These are phyloP conservation scores for Trissolcus brochymenae DNA, from an alignment of 2,888 invertebrate genomes.

Conservation along the genomic window DNA sequence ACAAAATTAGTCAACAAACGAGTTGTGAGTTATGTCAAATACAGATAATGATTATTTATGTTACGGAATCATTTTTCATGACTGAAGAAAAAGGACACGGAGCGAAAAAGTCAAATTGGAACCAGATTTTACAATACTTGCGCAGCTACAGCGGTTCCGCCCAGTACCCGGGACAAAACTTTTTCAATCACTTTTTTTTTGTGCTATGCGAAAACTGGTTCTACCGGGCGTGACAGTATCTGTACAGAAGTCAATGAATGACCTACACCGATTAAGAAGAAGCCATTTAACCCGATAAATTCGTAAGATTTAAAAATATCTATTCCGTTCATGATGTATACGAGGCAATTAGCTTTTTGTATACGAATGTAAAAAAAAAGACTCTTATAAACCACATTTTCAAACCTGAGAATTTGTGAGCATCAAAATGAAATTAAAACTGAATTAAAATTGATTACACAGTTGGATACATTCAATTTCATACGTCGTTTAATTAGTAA, in stretches of 20 bases:
- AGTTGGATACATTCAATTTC: no score
- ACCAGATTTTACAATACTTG: constrained; percentile 60
- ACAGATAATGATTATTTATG: background rate
- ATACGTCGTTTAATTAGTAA: no score
- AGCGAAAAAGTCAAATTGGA: constrained; percentile 45
- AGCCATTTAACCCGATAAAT: constrained; percentile 37
- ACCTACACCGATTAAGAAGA: constrained; percentile 52
- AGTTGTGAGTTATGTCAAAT: background rate
- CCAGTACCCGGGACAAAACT: constrained; percentile 55
- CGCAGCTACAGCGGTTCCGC: constrained; percentile 60
- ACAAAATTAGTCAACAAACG: no score
- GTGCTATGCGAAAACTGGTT: constrained; percentile 63
- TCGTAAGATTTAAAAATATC: constrained; percentile 1
- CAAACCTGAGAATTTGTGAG: no score
- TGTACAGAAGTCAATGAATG: constrained; percentile 50
- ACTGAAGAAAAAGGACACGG: constrained; percentile 22
- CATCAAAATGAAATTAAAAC: no score
- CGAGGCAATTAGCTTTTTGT: no score
- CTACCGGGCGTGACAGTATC: constrained; percentile 53
- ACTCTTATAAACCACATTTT: no score
- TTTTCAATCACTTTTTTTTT: constrained; percentile 51
- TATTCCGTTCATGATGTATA: background rate
- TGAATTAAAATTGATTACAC: no score
- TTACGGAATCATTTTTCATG: constrained; percentile 3
- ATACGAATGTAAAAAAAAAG: no score